phyloP scores from a whole-genome alignment of 2,113 vertebrate genomes.

The Triplophysa siluroides region DNA sequence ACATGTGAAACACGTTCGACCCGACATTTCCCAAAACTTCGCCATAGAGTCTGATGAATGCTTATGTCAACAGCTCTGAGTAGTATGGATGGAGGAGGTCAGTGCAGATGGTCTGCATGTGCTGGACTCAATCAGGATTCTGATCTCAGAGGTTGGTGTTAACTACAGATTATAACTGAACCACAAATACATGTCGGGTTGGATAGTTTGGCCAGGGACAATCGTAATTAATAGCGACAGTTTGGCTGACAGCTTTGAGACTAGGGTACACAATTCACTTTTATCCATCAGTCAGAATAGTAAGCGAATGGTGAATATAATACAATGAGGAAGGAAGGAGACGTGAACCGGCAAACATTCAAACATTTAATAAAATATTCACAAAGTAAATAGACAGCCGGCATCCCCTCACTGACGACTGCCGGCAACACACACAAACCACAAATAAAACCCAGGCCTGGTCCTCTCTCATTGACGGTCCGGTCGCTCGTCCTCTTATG shows the following conservation, averaged over 20 bases:
- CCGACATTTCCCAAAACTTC: constrained; percentile 24
- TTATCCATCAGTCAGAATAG: too few relatives aligned
- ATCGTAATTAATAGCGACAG: constrained; percentile 46
- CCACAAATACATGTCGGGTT: constrained; percentile 46
- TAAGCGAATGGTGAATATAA: too few relatives aligned
- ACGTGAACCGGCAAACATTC: too few relatives aligned
- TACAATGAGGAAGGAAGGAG: too few relatives aligned
- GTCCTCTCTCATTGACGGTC: too few relatives aligned
- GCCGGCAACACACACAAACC: too few relatives aligned
- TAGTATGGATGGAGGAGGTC: constrained; percentile 28
- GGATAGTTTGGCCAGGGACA: constrained; percentile 43
- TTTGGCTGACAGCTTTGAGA: constrained; percentile 27
- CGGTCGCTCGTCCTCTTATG: too few relatives aligned
- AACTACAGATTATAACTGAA: constrained; percentile 61
- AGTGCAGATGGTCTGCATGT: constrained; percentile 54
- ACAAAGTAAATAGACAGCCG: too few relatives aligned
- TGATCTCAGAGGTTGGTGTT: constrained; percentile 56
- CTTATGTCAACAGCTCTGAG: constrained; percentile 55
- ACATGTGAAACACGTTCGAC: not conserved
- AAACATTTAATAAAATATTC: too few relatives aligned
- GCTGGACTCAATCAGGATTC: constrained; percentile 51
- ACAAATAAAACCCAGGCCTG: too few relatives aligned
- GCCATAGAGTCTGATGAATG: constrained; percentile 46
- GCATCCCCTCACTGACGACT: too few relatives aligned
- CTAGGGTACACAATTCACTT: not conserved